Evolutionary conservation across 2,113 vertebrate genomes (phyloP).

Genomic region (Mystacornis crossleyi): DNA sequence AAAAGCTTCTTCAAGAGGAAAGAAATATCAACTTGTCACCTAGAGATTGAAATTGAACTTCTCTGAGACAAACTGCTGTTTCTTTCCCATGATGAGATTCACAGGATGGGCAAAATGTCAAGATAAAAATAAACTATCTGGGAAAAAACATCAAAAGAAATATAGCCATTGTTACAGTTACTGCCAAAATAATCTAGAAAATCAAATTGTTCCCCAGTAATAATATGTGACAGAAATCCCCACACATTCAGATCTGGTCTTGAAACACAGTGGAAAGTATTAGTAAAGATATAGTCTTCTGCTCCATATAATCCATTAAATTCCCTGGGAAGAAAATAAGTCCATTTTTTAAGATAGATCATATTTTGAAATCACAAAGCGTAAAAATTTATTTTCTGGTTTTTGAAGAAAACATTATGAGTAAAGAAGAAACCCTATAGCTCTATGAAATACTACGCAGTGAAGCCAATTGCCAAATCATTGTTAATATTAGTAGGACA

Average conservation of each 20-base stretch:
- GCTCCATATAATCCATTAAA: neutral
- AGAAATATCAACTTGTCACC: slow-evolving; percentile 83
- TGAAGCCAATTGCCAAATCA: neutral
- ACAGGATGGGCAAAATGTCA: slow-evolving; percentile 81
- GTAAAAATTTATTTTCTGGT: slow-evolving; percentile 26
- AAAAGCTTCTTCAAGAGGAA: slow-evolving; percentile 79
- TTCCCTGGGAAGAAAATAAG: neutral
- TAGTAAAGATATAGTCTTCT: neutral
- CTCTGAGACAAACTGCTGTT: slow-evolving; percentile 80
- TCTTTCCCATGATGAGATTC: slow-evolving; percentile 76
- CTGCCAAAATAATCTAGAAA: slow-evolving; percentile 69
- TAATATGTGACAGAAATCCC: slow-evolving; percentile 16
- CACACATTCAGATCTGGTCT: slow-evolving; percentile 35
- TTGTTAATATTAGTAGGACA: neutral
- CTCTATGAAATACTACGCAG: neutral
- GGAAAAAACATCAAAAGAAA: slow-evolving; percentile 51
- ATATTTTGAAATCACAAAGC: slow-evolving; percentile 34
- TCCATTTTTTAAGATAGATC: neutral
- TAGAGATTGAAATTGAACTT: slow-evolving; percentile 79
- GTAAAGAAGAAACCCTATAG: neutral
- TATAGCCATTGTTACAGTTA: slow-evolving; percentile 66
- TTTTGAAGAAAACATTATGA: slow-evolving; percentile 17
- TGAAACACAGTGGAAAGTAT: slow-evolving; percentile 32
- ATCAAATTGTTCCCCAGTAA: slow-evolving; percentile 39
- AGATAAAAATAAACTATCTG: slow-evolving; percentile 76